Evolutionary conservation across 2,113 vertebrate species (phyloP), one percentile per base, ranked within the genome.

Genomic region (Amblyornis subalaris): DNA sequence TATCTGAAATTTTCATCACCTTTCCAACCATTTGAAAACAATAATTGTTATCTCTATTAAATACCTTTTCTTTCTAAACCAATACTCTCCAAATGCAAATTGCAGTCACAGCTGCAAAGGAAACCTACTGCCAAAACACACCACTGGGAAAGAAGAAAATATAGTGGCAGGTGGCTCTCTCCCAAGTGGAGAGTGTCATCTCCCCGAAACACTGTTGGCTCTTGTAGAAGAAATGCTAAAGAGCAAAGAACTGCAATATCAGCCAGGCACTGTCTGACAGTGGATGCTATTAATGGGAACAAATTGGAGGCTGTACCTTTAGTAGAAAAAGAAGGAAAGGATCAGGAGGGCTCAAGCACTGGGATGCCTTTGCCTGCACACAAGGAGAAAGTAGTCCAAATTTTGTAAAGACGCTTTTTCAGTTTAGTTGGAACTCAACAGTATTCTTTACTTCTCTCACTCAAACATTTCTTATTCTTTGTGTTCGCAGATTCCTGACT

Each of bases 61-160:
- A 95, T 85, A 94, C 25, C 77, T 94, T 80, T 72, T 84, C 57
- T 94, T 96, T 90, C 83, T 95, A 94, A 95, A 89, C 64, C 83
- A 88, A 74, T 84, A 79, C 15, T 80, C 80, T 95, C 70, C 70
- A 93, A 91, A 95, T 88, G 85, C 60, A 93, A 96, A 97, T 87
- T 92, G 61, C 78, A 95, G 85, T 89, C 94, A 92, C 95, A 96
- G 93, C 96, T 96, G 95, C 92, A 95, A 95, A 95, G 75, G 84
- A 94, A 90, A 95, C 67, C 64, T 94, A 88, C 78, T 95, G 96
- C 96, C 95, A 97, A 97, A 97, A 88, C 69, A 94, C 58, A 93
- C 85, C 84, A 86, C 5, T 72, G 94, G 79, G 95, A 93, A 57
- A 75, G 73, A 90, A 95, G 78, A 90, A 91, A 95, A 95, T 89